Base-by-base conservation (phyloP, 1,140 invertebrate species). In the Drosophila kurseongensis region DNA sequence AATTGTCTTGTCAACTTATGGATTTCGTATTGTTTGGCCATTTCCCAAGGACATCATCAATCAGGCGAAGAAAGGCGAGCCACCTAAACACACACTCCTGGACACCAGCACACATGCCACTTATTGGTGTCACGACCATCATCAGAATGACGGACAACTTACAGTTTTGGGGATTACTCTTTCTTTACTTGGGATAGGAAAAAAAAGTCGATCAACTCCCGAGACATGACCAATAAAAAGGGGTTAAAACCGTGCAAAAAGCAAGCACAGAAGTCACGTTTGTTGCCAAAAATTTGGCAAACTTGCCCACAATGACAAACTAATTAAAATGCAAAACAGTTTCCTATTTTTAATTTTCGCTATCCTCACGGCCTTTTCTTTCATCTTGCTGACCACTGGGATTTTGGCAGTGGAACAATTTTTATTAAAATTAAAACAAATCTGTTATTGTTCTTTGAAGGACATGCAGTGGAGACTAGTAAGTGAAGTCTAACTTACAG, bases 251-350 rank as follows among this genome's bases (percentile, higher is more conserved):
- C 51, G 16, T 35, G 13, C 41, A 38, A 32, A 45, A 36, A 13
- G 12, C 32, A 9, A 44, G 36, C 35, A 23, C 9, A 14, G 23
- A 23, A 23, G 23, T 23, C 13, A 13, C 13, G n/a, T 38, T 68
- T 1, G 8, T 52, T 36, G 47, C 23, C 29, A 42, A 59, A 58
- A 51, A 57, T 18, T 12, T 27, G 36, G 4, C 27, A 51, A 55
- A 41, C 52, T 75, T 58, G 32, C 10, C 23, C 16, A 59, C 16
- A 72, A 72, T 57, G 44, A 62, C 54, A 60, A 47, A 41, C 80
- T 73, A 85, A 86, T 85, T 85, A 86, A 75, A 60, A 86, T 85
- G 68, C 74, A 65, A 72, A 72, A 52, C 65, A 78, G 68, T 56
- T 77, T 23, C 45, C 40, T 48, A 66, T 38, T 40, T 50, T 72